Evolutionary conservation across 2,113 vertebrate genomes (phyloP), one percentile per base, ranked within the genome.

Genomic region (Hirundichthys speculiger): DNA sequence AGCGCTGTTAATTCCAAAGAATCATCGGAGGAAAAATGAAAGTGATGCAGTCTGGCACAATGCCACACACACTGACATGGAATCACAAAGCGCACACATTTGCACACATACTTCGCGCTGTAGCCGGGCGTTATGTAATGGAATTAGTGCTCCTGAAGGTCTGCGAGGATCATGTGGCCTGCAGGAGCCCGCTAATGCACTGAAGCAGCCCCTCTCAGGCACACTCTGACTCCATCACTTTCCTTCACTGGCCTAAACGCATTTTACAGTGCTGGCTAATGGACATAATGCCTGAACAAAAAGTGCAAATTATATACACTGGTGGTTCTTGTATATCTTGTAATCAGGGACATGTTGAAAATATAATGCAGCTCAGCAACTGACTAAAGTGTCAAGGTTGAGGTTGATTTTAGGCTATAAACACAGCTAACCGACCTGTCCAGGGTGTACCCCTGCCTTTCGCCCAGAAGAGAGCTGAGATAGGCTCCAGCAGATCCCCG

Each of bases 111-210:
- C 69, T 64, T 47, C 42, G 45, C 61, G 54, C 62, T 45, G 49
- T 46, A 67, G 54, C 64, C 43, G 24, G 50, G 52, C 66, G 66
- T 91, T 90, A 88, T 77, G 78, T 85, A 88, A 90, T 80, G 66
- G 75, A 83, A 84, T 87, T 85, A 86, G 64, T 70, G 58, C 75
- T 84, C 55, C 83, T 87, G 59, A 77, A 79, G 77, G 84, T 89
- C 73, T 79, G 21, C 39, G 47, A 57, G 69, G 64, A 77, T 78
- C 65, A 53, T 73, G 72, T 87, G 69, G 70, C 73, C 71, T 41
- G 55, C 71, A 77, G 69, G 73, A 85, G 63, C 58, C 61, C 72
- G 64, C 75, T 88, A 82, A 82, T 84, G 81, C 61, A 74, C 52
- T 60, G 49, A 72, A 79, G 67, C 51, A 79, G 68, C 62, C 20